phyloP scores from a whole-genome alignment of 1,140 invertebrate species.

The Drosophila simulans region DNA sequence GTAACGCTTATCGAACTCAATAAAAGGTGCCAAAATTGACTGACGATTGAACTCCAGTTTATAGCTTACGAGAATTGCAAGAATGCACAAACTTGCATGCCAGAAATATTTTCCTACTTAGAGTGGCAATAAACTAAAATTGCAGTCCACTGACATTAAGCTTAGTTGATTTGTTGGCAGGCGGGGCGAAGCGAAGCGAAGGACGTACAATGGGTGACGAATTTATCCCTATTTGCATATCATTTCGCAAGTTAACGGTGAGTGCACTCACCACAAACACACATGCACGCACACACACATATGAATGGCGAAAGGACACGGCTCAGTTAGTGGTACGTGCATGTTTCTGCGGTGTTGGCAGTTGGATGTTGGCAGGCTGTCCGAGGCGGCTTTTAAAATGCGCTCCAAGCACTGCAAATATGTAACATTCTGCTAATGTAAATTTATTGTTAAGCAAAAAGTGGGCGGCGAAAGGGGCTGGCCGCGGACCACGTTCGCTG shows the following conservation, averaged over 20 bases:
- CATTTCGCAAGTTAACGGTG: slow-evolving; percentile 74
- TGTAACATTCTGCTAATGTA: slow-evolving; percentile 82
- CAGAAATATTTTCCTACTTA: neutral
- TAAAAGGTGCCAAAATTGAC: too few species aligned
- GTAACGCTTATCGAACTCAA: too few species aligned
- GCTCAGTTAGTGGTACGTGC: slow-evolving; percentile 26
- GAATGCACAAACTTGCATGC: too few species aligned
- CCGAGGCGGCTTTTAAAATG: slow-evolving; percentile 66
- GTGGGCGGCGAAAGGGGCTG: neutral
- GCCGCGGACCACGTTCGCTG: slow-evolving; percentile 26
- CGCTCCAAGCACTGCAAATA: slow-evolving; percentile 76
- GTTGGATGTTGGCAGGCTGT: slow-evolving; percentile 41
- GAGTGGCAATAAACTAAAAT: neutral
- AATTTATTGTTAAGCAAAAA: slow-evolving; percentile 82
- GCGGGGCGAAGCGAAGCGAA: neutral
- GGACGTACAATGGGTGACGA: slow-evolving; percentile 54
- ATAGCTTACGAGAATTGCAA: too few species aligned
- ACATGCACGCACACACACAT: slow-evolving; percentile 10
- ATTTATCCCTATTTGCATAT: slow-evolving; percentile 84
- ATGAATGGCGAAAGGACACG: neutral
- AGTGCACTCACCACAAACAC: slow-evolving; percentile 43
- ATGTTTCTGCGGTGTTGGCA: slow-evolving; percentile 43
- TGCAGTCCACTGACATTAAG: slow-evolving; percentile 27
- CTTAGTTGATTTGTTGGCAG: slow-evolving; percentile 15
- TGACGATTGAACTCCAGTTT: too few species aligned